Conservation (phyloP, 2,888 invertebrate species). For the Amaurobius ferox region DNA sequence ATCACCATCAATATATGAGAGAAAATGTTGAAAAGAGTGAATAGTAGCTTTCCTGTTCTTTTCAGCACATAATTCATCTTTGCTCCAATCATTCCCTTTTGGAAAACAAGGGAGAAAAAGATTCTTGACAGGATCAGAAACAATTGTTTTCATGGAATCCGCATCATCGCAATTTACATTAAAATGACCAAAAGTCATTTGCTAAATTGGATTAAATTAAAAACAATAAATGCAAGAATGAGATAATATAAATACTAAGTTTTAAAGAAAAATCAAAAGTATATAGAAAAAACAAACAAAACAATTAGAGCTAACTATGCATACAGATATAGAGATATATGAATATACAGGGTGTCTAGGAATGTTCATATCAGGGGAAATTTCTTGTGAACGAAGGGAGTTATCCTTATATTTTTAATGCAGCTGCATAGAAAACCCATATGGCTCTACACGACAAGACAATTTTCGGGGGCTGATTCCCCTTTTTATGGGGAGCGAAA, state of each 20-base stretch:
- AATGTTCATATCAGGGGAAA: no score
- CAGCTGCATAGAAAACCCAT: no score
- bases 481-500: no score
- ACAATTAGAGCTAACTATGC: no score
- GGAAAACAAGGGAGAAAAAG: constrained; percentile 38
- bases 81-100: constrained; percentile 40
- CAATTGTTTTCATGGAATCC: constrained; percentile 24
- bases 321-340: background rate
- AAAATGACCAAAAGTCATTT: constrained; percentile 32
- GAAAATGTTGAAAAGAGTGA: constrained; percentile 31
- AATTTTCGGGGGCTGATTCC: no score
- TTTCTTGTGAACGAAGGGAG: background rate
- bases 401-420: no score
- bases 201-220: background rate
- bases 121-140: constrained; percentile 18
- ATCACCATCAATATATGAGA: constrained; percentile 44
- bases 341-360: background rate
- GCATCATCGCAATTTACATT: constrained; percentile 16
- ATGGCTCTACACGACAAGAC: no score
- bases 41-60: constrained; percentile 38
- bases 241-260: no score
- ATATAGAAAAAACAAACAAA: no score
- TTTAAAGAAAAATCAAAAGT: background rate
- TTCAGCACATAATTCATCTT: constrained; percentile 28
- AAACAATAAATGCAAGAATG: background rate